Conservation (phyloP, 2,113 vertebrate genomes). For the Pachypanchax playfairii region DNA sequence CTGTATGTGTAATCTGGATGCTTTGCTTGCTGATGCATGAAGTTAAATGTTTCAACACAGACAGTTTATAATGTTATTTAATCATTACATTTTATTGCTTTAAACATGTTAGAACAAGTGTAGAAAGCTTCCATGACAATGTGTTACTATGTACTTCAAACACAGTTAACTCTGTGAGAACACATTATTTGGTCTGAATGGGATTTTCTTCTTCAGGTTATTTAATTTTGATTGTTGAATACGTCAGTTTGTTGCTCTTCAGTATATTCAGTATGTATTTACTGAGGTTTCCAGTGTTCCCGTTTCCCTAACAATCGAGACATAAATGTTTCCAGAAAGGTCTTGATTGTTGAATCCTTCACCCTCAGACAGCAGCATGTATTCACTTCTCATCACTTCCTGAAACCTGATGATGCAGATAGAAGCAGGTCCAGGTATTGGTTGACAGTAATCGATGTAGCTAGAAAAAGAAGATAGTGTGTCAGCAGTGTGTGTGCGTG, state of each 20-base stretch:
- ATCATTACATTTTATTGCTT: background rate
- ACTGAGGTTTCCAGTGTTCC: background rate
- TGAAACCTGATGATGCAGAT: slow-evolving; percentile 62
- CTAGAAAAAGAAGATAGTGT: slow-evolving; percentile 44
- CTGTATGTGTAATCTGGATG: background rate
- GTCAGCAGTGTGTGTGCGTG: slow-evolving; percentile 39
- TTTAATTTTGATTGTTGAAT: background rate
- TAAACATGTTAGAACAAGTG: background rate
- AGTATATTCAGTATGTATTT: slow-evolving; percentile 6
- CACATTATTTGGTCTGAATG: background rate
- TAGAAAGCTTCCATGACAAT: background rate
- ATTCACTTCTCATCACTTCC: slow-evolving; percentile 57
- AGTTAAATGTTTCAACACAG: background rate
- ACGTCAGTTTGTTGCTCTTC: slow-evolving; percentile 1
- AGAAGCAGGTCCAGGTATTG: slow-evolving; percentile 54
- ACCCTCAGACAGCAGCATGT: slow-evolving; percentile 23
- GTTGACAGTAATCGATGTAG: slow-evolving; percentile 55
- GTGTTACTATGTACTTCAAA: background rate
- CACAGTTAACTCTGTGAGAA: background rate
- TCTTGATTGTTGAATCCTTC: slow-evolving; percentile 26
- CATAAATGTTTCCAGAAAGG: background rate
- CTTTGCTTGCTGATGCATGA: background rate
- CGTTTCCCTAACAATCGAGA: background rate
- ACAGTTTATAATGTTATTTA: background rate
- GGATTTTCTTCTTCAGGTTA: too few relatives aligned